These are phyloP conservation scores for Lepidocolaptes lacrymiger DNA, from an alignment of 2,797 vertebrate genomes.

Conservation along the genomic window DNA sequence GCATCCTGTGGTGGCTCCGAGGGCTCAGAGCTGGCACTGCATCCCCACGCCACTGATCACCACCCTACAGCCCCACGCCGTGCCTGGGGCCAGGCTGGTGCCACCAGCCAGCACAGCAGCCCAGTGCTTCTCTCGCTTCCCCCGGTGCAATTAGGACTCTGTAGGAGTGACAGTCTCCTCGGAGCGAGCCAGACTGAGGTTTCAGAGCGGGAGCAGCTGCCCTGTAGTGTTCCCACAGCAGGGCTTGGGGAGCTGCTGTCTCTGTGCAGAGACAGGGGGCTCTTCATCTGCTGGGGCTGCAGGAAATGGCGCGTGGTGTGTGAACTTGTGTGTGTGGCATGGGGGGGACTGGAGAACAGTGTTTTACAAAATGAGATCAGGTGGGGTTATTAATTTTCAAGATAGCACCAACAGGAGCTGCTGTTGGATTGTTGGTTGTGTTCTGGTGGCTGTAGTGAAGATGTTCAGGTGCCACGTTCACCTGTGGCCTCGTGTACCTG, in stretches of 20 bases:
- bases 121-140: fast-evolving
- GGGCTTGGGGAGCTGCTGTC: neutral
- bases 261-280: neutral
- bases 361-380: neutral
- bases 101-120: neutral
- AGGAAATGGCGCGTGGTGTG: neutral
- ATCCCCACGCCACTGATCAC: neutral
- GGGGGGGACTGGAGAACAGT: neutral
- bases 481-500: neutral
- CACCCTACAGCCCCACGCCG: fast-evolving
- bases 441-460: neutral
- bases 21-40: neutral
- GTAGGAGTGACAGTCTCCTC: neutral
- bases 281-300: neutral
- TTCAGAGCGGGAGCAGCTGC: neutral
- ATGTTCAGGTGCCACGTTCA: fast-evolving
- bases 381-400: neutral
- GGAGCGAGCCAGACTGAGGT: neutral
- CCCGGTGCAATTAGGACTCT: neutral
- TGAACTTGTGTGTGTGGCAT: fast-evolving
- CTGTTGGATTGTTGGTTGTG: neutral
- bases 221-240: fast-evolving
- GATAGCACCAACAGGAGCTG: neutral
- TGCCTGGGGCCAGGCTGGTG: neutral
- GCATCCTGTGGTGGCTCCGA: neutral